Conservation (phyloP, 2,888 invertebrate species). For the Drosophila histrio region DNA sequence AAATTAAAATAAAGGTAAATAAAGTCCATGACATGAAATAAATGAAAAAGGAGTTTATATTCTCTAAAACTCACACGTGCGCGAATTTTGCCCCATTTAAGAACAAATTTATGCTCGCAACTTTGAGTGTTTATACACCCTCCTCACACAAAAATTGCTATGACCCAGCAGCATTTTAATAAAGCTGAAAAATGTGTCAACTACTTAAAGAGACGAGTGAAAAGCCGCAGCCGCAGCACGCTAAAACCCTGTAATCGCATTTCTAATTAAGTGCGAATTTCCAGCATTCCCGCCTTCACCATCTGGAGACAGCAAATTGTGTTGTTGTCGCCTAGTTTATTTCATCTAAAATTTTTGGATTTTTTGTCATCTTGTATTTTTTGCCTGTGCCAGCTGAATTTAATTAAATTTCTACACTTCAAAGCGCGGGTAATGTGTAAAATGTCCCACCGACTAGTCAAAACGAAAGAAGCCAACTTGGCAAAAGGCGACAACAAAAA, state of each 20-base stretch:
- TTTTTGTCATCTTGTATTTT: constrained; percentile 33
- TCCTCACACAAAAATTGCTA: not conserved
- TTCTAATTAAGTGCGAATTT: constrained; percentile 78
- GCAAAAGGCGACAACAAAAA: constrained; percentile 15
- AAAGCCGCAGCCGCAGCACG: constrained; percentile 48
- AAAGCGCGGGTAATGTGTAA: constrained; percentile 75
- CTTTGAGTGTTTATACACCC: not conserved
- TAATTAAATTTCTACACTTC: constrained; percentile 79
- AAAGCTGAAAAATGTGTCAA: constrained; percentile 61
- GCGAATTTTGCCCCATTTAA: constrained; percentile 23
- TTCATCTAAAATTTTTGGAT: constrained; percentile 31
- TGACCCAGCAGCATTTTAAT: constrained; percentile 43
- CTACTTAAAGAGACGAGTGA: constrained; percentile 33
- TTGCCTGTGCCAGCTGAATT: constrained; percentile 65
- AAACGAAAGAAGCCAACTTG: constrained; percentile 52
- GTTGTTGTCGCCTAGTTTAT: constrained; percentile 77
- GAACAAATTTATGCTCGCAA: constrained; percentile 24
- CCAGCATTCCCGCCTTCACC: constrained; percentile 21
- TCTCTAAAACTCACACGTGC: constrained; percentile 8
- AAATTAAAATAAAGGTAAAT: constrained; percentile 5
- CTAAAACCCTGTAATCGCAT: constrained; percentile 70
- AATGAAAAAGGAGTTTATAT: constrained; percentile 16
- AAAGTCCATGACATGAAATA: not conserved
- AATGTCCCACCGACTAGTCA: constrained; percentile 54
- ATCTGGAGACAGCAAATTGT: constrained; percentile 54